A percentile compares a stretch with the other conserved stretches of the same genome.
phyloP scores from a whole-genome alignment of 1,140 invertebrate genomes.

The Pogonomyrmex barbatus region DNA sequence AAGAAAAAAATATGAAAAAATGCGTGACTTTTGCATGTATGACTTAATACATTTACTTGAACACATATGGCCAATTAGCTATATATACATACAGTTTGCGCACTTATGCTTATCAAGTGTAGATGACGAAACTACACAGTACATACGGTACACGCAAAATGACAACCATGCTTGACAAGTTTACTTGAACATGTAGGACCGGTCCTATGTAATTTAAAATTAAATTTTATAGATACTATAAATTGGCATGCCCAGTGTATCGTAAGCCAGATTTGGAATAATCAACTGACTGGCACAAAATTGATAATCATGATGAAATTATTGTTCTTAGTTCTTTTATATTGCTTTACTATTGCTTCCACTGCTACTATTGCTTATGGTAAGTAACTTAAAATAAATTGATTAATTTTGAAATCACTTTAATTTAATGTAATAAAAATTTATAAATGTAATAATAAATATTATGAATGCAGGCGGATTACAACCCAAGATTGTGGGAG shows the following conservation, averaged over 20 bases:
- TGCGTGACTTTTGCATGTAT: too few relatives aligned
- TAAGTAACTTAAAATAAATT: constrained; percentile 22
- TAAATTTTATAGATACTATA: neutral
- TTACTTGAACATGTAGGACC: too few relatives aligned
- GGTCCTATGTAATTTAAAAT: neutral
- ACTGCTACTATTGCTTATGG: neutral
- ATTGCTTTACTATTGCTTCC: too few relatives aligned
- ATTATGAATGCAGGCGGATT: neutral
- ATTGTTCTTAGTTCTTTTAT: neutral
- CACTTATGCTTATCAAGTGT: too few relatives aligned
- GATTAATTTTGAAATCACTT: neutral
- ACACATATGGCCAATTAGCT: too few relatives aligned
- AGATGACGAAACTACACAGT: too few relatives aligned
- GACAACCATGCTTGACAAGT: too few relatives aligned
- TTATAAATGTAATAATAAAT: constrained; percentile 2
- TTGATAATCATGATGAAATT: neutral
- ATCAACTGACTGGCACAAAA: neutral
- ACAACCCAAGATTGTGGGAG: constrained; percentile 66
- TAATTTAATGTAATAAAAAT: neutral
- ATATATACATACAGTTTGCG: too few relatives aligned
- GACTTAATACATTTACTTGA: too few relatives aligned
- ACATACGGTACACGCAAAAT: too few relatives aligned
- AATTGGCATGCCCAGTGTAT: neutral
- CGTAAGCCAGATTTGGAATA: neutral
- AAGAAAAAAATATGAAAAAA: too few relatives aligned